phyloP scores from a whole-genome alignment of 1,140 invertebrate species.

The Nasonia longicornis region DNA sequence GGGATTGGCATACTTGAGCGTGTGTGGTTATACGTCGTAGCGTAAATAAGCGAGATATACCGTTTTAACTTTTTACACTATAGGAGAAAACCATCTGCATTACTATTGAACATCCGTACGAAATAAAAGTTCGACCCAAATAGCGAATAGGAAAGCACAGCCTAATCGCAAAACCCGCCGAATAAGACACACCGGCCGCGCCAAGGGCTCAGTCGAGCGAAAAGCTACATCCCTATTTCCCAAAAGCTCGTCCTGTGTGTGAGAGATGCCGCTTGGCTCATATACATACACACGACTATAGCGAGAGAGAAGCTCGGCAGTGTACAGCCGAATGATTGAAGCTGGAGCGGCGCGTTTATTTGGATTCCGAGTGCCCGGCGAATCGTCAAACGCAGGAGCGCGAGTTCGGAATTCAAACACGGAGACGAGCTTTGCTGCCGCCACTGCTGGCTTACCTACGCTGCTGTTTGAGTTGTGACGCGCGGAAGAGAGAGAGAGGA shows the following conservation, averaged over 20 bases:
- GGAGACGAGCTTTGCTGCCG: slow-evolving; percentile 31
- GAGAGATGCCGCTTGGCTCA: not conserved
- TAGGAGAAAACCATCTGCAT: no score
- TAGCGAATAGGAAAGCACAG: not conserved
- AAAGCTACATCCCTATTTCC: not conserved
- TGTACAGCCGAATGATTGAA: not conserved
- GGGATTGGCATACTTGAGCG: no score
- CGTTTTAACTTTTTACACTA: no score
- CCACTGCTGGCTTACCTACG: slow-evolving; percentile 28
- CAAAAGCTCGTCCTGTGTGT: not conserved
- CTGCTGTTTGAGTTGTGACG: slow-evolving; percentile 51
- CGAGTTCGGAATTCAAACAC: slow-evolving; percentile 61
- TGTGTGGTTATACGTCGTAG: no score
- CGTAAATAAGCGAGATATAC: no score
- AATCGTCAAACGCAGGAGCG: slow-evolving; percentile 51
- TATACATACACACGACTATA: no score
- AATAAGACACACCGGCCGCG: not conserved
- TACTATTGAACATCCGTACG: no score
- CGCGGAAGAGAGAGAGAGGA: slow-evolving; percentile 7
- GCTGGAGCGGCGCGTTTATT: slow-evolving; percentile 28
- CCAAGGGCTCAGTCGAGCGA: not conserved
- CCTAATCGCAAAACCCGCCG: not conserved
- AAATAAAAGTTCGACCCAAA: no score
- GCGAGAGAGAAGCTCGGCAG: not conserved
- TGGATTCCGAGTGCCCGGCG: slow-evolving; percentile 52